phyloP scores from a whole-genome alignment of 2,888 invertebrate genomes.

The Troides helena region DNA sequence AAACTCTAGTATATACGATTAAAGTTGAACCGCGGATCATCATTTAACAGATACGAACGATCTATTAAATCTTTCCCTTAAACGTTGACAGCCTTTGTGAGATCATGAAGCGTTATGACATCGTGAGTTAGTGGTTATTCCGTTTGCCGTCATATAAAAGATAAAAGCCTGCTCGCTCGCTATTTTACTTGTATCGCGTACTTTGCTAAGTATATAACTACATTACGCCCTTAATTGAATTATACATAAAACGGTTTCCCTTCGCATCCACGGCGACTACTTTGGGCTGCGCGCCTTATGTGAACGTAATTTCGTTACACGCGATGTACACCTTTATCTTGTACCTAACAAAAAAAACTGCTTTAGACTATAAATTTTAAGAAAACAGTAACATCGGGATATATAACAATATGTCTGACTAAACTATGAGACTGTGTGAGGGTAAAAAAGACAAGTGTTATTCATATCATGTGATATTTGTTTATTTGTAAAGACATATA shows the following conservation, averaged over 20 bases:
- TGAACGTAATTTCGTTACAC: constrained; percentile 1
- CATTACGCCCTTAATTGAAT: constrained; percentile 6
- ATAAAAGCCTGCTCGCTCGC: not conserved
- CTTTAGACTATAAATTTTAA: no score
- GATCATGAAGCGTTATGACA: not conserved
- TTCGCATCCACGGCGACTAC: not conserved
- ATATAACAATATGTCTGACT: no score
- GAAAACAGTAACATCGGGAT: no score
- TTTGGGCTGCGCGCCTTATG: not conserved
- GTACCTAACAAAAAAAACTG: not conserved
- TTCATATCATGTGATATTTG: no score
- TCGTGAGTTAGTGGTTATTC: not conserved
- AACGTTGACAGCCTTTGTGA: not conserved
- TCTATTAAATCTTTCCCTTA: not conserved
- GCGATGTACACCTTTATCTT: not conserved
- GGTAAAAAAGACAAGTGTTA: no score
- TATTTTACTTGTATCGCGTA: not conserved
- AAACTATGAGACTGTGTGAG: no score
- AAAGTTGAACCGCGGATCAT: no score
- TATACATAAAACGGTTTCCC: not conserved
- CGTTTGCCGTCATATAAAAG: not conserved
- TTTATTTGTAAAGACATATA: no score
- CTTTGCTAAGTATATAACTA: constrained; percentile 7
- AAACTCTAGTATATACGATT: no score
- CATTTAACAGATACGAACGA: no score